Evolutionary conservation across 2,888 invertebrate species (phyloP), one percentile per base, ranked within the genome.

Genomic region (Holacanthella duospinosa): DNA sequence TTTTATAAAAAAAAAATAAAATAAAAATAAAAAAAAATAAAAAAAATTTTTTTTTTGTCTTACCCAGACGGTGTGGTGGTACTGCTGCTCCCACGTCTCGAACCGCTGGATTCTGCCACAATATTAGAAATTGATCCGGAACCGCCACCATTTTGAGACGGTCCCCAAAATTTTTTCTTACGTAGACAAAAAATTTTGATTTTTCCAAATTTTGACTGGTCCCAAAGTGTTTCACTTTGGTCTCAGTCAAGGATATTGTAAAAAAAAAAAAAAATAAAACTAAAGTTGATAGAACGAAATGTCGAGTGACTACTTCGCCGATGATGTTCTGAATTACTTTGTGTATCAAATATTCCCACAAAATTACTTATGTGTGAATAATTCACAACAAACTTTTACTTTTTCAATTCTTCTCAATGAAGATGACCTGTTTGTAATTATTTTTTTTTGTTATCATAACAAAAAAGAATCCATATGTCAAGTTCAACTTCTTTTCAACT

Each of bases 141-240:
- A 29, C 29, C 36, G 29, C 57, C 19, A 29, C 24, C 21, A 19
- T 26, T 24, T 24, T 28, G 19, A 9, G 29, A 28, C 12, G 57
- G 57, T 29, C 57, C 57, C 57, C 57, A 57, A 4, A 57, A 57
- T 25, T 57, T 57, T 25, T 57, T 57, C 24, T 57, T 57, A 12
- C 57, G 27, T 9, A 57, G 36, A 21, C 57, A 57, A 21, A 57
- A 57, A 57, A 57, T 57, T 57, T 57, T 57, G 4, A 55, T 6
- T 12, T n/a, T n/a, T 36, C 36, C 36, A 16, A 16, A 9, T 9
- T n/a, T 48, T 48, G 48, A 48, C n/a, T 48, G 36, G 36, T 36
- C 36, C 36, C 36, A 36, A 36, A 36, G 16, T n/a, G n/a, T n/a
- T n/a, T n/a, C n/a, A n/a, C n/a, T n/a, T n/a, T n/a, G n/a, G n/a